Base-by-base conservation (phyloP, 1,140 invertebrate species). In the Nixonia krombeini region DNA sequence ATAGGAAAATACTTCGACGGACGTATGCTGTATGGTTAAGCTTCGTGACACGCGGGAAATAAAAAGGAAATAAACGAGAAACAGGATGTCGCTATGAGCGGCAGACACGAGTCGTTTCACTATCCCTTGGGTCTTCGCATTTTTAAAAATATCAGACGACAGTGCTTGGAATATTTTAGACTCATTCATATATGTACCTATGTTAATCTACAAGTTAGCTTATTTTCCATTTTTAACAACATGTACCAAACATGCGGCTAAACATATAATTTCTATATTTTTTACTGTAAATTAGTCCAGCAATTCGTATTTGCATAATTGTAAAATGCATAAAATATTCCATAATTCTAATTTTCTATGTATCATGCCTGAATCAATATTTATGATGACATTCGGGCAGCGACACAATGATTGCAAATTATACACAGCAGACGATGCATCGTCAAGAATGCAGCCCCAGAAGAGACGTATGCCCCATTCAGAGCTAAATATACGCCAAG, bases 401-500 rank as follows among this genome's bases (percentile, higher is more conserved):
- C 25, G 33, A 52, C 41, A 52, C 46, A 57, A 57, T 62, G 51
- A 62, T 59, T 57, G 49, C 55, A 64, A 51, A 62, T 70, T 53
- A 69, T 50, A 58, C 37, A 50, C 71, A 58, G 64, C 69, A 77
- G 75, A 73, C 74, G 40, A 68, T 57, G 42, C 68, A 74, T 78
- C 67, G 59, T 49, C 52, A 53, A 59, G 56, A 56, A 69, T 51
- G 73, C 66, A 65, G 46, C 62, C 71, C 38, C 53, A 49, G 68
- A 65, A 53, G 53, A 61, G 65, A 68, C 40, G 56, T 66, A 59
- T 68, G 65, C 70, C 73, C 73, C 75, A 80, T 80, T 80, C 77
- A 79, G 75, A 69, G 69, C 78, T 82, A 82, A 82, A 81, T 82
- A 81, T 82, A 82, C 69, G 67, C 62, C 62, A 52, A 61, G 75